These are phyloP conservation scores for Isaurus tuberculatus DNA, from an alignment of 92 coral and sea anemone genomes.

Conservation along the genomic window DNA sequence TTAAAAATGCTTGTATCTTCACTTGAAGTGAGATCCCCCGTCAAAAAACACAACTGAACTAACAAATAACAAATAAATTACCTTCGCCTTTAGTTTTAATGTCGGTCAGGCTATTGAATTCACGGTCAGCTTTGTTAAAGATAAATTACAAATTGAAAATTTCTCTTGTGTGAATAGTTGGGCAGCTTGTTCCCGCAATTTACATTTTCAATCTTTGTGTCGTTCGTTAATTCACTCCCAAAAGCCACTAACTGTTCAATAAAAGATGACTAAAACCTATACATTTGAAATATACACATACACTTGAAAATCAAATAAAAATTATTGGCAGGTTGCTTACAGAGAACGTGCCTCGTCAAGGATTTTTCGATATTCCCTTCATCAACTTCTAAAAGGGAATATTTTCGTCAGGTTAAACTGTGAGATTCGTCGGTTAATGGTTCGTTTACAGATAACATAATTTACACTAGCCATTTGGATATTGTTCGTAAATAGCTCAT, in stretches of 20 bases:
- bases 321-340: slow-evolving; percentile 77
- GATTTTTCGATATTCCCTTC: slow-evolving; percentile 51
- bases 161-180: slow-evolving; percentile 71
- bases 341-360: slow-evolving; percentile 66
- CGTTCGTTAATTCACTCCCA: slow-evolving; percentile 29
- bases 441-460: slow-evolving; percentile 71
- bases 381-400: slow-evolving; percentile 43
- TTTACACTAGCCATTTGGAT: slow-evolving; percentile 82
- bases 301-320: slow-evolving; percentile 71
- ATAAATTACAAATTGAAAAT: slow-evolving; percentile 79
- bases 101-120: slow-evolving; percentile 83
- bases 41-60: slow-evolving; percentile 63
- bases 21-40: slow-evolving; percentile 23
- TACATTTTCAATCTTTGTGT: slow-evolving; percentile 35
- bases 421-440: slow-evolving; percentile 41
- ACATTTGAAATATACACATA: slow-evolving; percentile 74
- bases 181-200: slow-evolving; percentile 29
- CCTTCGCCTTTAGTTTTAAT: slow-evolving; percentile 87
- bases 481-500: slow-evolving; percentile 76
- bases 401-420: slow-evolving; percentile 56
- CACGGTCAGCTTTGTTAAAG: slow-evolving; percentile 92
- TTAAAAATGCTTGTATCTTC: slow-evolving; percentile 56
- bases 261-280: slow-evolving; percentile 64
- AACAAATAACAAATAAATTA: slow-evolving; percentile 74
- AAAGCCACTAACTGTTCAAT: slow-evolving; percentile 82